These are phyloP conservation scores for Columba guinea DNA, from an alignment of 2,797 vertebrate genomes.

Conservation along the genomic window DNA sequence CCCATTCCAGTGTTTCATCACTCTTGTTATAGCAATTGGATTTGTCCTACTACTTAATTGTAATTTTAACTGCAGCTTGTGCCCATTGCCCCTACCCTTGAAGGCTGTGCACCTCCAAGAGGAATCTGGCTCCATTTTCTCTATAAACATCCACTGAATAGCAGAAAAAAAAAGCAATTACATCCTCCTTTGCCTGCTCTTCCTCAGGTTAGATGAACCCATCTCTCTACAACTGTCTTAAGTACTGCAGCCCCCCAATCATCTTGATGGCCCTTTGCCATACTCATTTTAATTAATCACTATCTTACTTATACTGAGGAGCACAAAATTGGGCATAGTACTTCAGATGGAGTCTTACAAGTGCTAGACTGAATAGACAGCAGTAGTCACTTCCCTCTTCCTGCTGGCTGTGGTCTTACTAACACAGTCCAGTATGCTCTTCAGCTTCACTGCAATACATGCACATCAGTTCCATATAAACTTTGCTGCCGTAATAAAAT, in stretches of 20 bases:
- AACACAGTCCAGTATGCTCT: background rate
- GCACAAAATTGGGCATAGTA: background rate
- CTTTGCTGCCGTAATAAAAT: background rate
- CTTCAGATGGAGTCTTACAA: background rate
- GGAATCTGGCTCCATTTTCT: background rate
- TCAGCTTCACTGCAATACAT: background rate
- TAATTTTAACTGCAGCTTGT: background rate
- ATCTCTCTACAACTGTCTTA: background rate
- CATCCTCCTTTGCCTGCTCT: background rate
- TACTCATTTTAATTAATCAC: background rate
- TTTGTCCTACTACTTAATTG: background rate
- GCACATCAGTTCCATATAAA: background rate
- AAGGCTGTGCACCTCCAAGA: background rate
- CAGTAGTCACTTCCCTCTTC: background rate
- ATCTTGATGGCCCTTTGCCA: background rate
- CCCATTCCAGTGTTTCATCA: background rate
- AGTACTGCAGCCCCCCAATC: accelerated
- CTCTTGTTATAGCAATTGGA: background rate
- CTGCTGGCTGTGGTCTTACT: background rate
- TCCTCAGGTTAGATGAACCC: background rate
- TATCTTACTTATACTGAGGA: background rate
- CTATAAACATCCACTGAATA: background rate
- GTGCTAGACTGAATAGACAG: background rate
- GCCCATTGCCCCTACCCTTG: background rate
- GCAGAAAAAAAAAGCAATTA: background rate